Percentiles rank a stretch among this genome's conserved stretches.
These are phyloP conservation scores for Drosophila pseudoananassae DNA, from an alignment of 1,140 invertebrate genomes.

Conservation along the genomic window DNA sequence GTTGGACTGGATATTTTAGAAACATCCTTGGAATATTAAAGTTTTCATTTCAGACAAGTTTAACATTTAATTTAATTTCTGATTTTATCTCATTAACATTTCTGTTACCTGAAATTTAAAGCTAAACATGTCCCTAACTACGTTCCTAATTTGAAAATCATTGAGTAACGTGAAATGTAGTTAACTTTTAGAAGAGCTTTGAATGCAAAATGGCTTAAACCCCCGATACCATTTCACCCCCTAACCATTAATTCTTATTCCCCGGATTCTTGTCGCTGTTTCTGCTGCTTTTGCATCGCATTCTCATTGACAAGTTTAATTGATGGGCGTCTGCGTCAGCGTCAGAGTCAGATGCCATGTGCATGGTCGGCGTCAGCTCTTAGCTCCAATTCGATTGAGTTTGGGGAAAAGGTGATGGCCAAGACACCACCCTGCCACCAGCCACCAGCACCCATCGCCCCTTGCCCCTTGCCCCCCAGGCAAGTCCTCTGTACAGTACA, in stretches of 20 bases:
- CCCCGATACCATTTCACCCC: background rate
- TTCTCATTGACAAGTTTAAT: conserved; percentile 66
- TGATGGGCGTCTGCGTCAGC: conserved; percentile 58
- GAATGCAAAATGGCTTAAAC: conserved; percentile 3
- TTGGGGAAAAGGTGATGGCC: conserved; percentile 35
- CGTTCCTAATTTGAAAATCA: conserved; percentile 11
- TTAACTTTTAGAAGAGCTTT: conserved; percentile 27
- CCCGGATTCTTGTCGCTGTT: conserved; percentile 40
- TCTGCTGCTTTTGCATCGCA: conserved; percentile 20
- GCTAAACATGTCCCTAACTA: conserved; percentile 9
- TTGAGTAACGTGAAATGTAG: conserved; percentile 13
- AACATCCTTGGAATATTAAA: background rate
- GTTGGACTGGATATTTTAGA: background rate
- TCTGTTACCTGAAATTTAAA: background rate
- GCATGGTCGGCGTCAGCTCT: conserved; percentile 23
- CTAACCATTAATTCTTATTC: conserved; percentile 34
- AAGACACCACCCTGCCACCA: conserved; percentile 11
- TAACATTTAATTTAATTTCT: too few relatives aligned
- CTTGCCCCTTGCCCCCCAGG: background rate
- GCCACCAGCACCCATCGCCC: background rate
- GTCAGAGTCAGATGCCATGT: conserved; percentile 41
- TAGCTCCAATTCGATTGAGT: conserved; percentile 27
- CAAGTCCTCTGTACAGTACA: conserved; percentile 9
- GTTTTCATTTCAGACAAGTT: background rate
- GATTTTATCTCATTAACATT: too few relatives aligned